A percentile compares a stretch with the other conserved stretches of the same genome.
Conservation (phyloP, 2,888 invertebrate species). For the Cactoblastis cactorum region DNA sequence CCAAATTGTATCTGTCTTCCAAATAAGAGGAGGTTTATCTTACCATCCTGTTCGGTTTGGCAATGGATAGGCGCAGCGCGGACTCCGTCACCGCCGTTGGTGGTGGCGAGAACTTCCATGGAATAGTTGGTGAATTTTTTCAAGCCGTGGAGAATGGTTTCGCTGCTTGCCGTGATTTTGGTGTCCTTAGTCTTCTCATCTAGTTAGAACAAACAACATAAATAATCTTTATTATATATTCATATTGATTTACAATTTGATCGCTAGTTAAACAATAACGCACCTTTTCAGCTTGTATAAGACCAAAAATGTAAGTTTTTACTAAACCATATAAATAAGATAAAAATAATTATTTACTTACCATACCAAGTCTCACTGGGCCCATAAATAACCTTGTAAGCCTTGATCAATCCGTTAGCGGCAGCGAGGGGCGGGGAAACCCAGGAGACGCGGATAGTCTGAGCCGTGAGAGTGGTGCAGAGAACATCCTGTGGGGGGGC, state of each 20-base stretch:
- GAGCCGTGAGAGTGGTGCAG: slow-evolving; percentile 95
- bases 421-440: slow-evolving; percentile 94
- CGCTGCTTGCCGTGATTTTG: slow-evolving; percentile 94
- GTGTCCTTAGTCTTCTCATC: slow-evolving; percentile 95
- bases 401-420: slow-evolving; percentile 96
- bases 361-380: slow-evolving; percentile 96
- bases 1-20: too few relatives aligned
- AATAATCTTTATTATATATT: too few relatives aligned
- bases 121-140: slow-evolving; percentile 98
- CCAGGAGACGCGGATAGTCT: slow-evolving; percentile 96
- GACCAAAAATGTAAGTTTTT: neutral
- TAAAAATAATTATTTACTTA: slow-evolving; percentile 67
- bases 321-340: neutral
- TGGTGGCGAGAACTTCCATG: slow-evolving; percentile 96
- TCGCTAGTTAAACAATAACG: too few relatives aligned
- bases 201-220: slow-evolving; percentile 54
- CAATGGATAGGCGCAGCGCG: slow-evolving; percentile 93
- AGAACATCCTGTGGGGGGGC: slow-evolving; percentile 95
- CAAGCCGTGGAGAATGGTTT: slow-evolving; percentile 94
- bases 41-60: slow-evolving; percentile 97
- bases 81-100: slow-evolving; percentile 96
- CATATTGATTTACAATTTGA: too few relatives aligned
- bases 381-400: slow-evolving; percentile 96
- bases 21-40: neutral
- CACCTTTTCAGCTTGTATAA: too few relatives aligned